Evolutionary conservation across 2,888 invertebrate genomes (phyloP), one percentile per base, ranked within the genome.

Genomic region (Drosophila differens): DNA sequence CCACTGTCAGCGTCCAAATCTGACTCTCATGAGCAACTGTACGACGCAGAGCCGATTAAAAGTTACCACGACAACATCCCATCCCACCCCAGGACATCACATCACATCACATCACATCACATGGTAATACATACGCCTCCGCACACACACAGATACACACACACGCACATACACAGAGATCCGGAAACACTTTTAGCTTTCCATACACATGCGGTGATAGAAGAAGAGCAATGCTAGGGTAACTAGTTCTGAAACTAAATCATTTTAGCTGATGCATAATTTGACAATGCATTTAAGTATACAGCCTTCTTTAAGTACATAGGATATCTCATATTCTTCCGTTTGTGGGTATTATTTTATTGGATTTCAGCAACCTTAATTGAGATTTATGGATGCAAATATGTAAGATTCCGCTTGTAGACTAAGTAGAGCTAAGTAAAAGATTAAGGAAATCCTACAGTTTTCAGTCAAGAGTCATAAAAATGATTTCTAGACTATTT

Each of bases 21-120:
- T 35, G 59, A 52, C 70, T 51, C 67, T 72, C 75, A 74, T 83
- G 82, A 76, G 78, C 39, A 70, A 70, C 67, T 73, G 74, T 66
- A 76, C 55, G 81, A 82, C 74, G 67, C 79, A 80, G 87, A 91
- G 89, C 91, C 91, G 91, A 91, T 91, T 91, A 91, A 88, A 91
- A 91, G 91, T 91, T 91, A 69, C 86, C 81, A 78, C 78, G 89
- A 89, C 89, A 89, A 84, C 82, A 72, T 74, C 67, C 60, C 76
- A 67, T 73, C 63, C 25, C 65, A 68, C 52, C 41, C 25, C 67
- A 64, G 57, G 58, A 25, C 69, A 70, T 74, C 66, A 52, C 65
- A 59, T 51, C 72, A 55, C 41, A 57, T 28, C 39, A 14, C 55
- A 39, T n/a, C 41, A 5, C 39, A 44, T 37, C 37, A 37, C 37